A percentile compares a stretch with the other conserved stretches of the same genome.
Conservation (phyloP, 64 coral and sea anemone genomes). For the Montipora sp. region DNA sequence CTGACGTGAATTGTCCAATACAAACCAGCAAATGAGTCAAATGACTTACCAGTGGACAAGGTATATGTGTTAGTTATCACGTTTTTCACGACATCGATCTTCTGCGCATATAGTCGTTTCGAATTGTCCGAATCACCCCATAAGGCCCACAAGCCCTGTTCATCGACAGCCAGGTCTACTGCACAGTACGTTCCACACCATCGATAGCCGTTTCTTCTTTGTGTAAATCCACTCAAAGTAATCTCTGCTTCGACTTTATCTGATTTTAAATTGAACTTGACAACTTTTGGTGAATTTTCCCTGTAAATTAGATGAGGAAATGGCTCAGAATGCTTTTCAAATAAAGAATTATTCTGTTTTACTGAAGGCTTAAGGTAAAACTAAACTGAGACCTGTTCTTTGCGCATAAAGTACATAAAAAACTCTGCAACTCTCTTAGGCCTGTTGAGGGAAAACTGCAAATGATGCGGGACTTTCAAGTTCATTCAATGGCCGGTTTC, state of each 20-base stretch:
- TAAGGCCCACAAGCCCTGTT: constrained; percentile 54
- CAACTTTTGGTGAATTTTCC: background rate
- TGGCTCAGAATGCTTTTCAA: too few relatives aligned
- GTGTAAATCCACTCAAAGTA: background rate
- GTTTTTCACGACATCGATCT: constrained; percentile 39
- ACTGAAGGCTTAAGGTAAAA: too few relatives aligned
- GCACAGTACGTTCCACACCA: constrained; percentile 20
- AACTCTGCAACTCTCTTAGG: too few relatives aligned
- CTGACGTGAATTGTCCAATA: too few relatives aligned
- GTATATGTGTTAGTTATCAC: background rate
- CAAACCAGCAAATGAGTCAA: too few relatives aligned
- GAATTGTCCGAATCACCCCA: constrained; percentile 24
- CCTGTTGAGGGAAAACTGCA: too few relatives aligned
- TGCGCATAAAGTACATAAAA: too few relatives aligned
- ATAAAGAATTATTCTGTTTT: too few relatives aligned
- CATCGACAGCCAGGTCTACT: constrained; percentile 56
- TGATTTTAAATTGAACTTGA: constrained; percentile 60
- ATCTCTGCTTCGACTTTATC: constrained; percentile 9
- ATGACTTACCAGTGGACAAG: background rate
- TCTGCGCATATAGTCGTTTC: background rate
- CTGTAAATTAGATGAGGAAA: background rate
- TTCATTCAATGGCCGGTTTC: too few relatives aligned
- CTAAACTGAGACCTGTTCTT: too few relatives aligned
- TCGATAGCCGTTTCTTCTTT: background rate
- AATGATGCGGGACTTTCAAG: too few relatives aligned